Conservation (phyloP, 1,140 invertebrate species). For the Caenorhabditis tropicalis region DNA sequence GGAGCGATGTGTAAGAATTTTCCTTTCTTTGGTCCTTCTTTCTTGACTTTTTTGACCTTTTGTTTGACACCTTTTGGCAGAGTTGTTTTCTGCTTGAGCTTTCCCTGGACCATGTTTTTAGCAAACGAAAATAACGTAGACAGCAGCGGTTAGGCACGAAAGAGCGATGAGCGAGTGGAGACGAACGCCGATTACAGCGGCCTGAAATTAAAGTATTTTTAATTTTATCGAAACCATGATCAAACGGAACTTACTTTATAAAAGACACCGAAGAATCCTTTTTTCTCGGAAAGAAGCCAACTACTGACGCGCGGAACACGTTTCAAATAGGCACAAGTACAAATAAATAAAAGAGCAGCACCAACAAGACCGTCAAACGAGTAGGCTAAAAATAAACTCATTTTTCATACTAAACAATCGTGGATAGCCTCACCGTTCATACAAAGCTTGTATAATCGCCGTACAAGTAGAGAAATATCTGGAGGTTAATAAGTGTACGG, state of each 20-base stretch:
- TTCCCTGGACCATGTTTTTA: constrained; percentile 60
- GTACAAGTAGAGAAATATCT: neutral
- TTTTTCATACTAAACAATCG: neutral
- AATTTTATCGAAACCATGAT: neutral
- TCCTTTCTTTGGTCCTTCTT: constrained; percentile 48
- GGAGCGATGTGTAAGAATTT: constrained; percentile 47
- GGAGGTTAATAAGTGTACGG: neutral
- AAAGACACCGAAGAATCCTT: constrained; percentile 51
- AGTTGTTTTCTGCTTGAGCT: constrained; percentile 60
- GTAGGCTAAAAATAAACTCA: constrained; percentile 24
- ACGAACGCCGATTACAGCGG: constrained; percentile 46
- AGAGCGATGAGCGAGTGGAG: constrained; percentile 45
- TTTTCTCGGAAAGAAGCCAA: constrained; percentile 51
- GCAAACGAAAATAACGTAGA: constrained; percentile 45
- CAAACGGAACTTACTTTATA: constrained; percentile 39
- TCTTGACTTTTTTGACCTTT: constrained; percentile 57
- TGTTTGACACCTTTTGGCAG: constrained; percentile 61
- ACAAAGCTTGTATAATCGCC: constrained; percentile 15
- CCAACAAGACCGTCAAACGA: constrained; percentile 54
- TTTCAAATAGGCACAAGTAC: constrained; percentile 54
- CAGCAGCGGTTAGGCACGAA: constrained; percentile 26
- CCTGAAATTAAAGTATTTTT: neutral
- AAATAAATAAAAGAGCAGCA: constrained; percentile 47
- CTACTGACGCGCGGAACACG: constrained; percentile 48
- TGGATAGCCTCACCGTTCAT: constrained; percentile 37